Evolutionary conservation across 2,113 vertebrate species (phyloP).

Genomic region (Phodopus roborovskii): DNA sequence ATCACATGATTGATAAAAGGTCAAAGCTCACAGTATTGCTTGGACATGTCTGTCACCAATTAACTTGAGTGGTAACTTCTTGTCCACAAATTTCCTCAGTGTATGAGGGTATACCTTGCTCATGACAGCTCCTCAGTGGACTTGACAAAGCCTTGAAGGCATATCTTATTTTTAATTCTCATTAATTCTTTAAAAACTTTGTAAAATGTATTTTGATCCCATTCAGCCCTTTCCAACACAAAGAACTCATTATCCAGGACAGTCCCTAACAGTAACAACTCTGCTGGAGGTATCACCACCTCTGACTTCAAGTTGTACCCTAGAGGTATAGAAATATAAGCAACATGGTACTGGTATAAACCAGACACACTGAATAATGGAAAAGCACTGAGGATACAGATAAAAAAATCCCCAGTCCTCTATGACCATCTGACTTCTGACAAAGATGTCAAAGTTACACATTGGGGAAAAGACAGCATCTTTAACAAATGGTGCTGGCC

Average conservation of each 20-base stretch:
- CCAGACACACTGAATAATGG: neutral
- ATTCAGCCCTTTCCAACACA: neutral
- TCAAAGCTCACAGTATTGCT: neutral
- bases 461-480: neutral
- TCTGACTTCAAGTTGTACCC: neutral
- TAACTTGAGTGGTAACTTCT: neutral
- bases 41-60: neutral
- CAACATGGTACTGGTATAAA: neutral
- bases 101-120: neutral
- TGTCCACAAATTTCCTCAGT: neutral
- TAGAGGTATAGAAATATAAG: neutral
- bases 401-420: neutral
- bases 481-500: neutral
- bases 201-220: neutral
- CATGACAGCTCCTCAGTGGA: neutral
- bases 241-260: neutral
- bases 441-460: neutral
- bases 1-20: neutral
- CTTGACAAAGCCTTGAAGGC: neutral
- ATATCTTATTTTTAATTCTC: neutral
- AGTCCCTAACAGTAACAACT: neutral
- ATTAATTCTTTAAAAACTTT: neutral
- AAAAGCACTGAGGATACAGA: neutral
- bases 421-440: neutral
- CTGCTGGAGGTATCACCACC: neutral